Percentiles rank a stretch among this genome's conserved stretches.
Evolutionary conservation across 2,113 vertebrate species (phyloP).

Genomic region (Neodontobutis hainanensis): DNA sequence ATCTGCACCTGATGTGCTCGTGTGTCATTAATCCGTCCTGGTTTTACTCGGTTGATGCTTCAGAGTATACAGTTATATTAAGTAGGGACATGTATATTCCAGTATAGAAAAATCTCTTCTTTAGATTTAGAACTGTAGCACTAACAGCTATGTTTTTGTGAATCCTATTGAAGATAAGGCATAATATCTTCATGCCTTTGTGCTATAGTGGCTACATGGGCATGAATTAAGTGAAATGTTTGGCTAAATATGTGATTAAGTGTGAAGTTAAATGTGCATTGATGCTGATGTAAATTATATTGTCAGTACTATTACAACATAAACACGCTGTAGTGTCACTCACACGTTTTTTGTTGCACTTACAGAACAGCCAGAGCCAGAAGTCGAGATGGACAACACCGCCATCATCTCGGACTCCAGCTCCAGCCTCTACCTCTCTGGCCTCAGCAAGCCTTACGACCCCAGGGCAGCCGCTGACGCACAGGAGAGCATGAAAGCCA

Average conservation of each 20-base stretch:
- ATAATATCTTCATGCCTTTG: too few species aligned
- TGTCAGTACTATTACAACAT: neutral
- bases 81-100: neutral
- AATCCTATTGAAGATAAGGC: too few species aligned
- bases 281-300: too few species aligned
- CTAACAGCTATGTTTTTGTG: too few species aligned
- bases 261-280: too few species aligned
- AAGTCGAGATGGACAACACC: slow-evolving; percentile 73
- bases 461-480: slow-evolving; percentile 79
- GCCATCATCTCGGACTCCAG: slow-evolving; percentile 81
- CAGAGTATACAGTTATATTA: too few species aligned
- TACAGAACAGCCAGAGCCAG: slow-evolving; percentile 70
- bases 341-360: slow-evolving; percentile 1
- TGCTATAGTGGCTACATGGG: too few species aligned
- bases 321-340: neutral
- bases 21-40: slow-evolving; percentile 10
- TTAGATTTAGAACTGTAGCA: neutral
- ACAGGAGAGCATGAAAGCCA: slow-evolving; percentile 85
- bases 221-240: too few species aligned
- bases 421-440: slow-evolving; percentile 74
- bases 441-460: slow-evolving; percentile 77
- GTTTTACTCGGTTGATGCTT: neutral
- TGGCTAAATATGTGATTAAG: too few species aligned
- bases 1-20: slow-evolving; percentile 7
- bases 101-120: neutral